Evolutionary conservation across 2,113 vertebrate genomes (phyloP), one percentile per base, ranked within the genome.

Genomic region (Hepsetus odoe): DNA sequence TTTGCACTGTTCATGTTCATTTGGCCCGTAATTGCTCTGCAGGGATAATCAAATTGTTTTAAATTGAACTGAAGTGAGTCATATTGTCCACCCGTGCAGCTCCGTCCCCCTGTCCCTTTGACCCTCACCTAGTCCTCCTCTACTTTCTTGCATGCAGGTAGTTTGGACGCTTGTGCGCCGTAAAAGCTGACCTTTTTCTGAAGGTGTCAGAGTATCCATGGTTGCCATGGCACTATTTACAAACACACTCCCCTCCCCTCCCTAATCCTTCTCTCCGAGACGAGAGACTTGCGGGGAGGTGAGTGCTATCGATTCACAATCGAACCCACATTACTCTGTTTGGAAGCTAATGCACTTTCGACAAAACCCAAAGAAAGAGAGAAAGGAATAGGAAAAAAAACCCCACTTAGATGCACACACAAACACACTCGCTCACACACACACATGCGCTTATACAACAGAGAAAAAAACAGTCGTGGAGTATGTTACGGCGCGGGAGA

Each of bases 291-390:
- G 74, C 77, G 62, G 78, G 58, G 72, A 83, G 77, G 72, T 83
- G 84, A 88, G 84, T 83, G 83, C 66, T 85, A 88, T 88, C 76
- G 85, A 88, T 85, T 85, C 77, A 76, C 81, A 77, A 86, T 87
- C 85, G 85, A 88, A 86, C 77, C 59, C 59, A 40, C 86, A 82
- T 84, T 80, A 88, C 82, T 85, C 79, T 84, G 84, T 85, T 86
- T 85, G 82, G 81, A 86, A 85, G 85, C 87, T 88, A 88, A 88
- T 88, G 87, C 87, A 88, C 84, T 85, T 86, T 84, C 79, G 80
- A 84, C 84, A 82, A 77, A 71, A 75, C 76, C 72, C 73, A 71
- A 86, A 80, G 69, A 80, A 84, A 62, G 53, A 74, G 26, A 51
- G 68, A 80, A 74, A 74, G 28, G 74, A 66, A 78, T 58, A 33